Base-by-base conservation (phyloP, 1,140 invertebrate genomes). In the Macrotrachela quadricornifera region DNA sequence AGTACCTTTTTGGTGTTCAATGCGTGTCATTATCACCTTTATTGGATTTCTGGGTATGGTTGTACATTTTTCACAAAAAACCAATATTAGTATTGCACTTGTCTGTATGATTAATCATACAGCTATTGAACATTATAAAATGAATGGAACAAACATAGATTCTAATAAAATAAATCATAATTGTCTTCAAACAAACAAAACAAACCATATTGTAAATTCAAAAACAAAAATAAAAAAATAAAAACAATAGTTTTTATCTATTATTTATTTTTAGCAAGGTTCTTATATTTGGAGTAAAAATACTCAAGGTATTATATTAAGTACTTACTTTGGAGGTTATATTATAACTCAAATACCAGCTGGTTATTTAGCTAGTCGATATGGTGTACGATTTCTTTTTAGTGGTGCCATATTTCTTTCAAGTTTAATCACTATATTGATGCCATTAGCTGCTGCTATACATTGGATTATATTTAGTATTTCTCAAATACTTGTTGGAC, bases 81-180 rank as follows among this genome's bases (percentile, higher is more conserved):
- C n/a, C n/a, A n/a, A n/a, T n/a, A n/a, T n/a, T n/a, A 85, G 82
- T 51, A 82, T 87, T 45, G 82, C 83, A 54, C 83, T 90, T 50
- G 82, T 86, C 11, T 81, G 80, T 56, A 87, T 87, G 84, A 71
- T 74, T 38, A 69, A 68, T 56, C 59, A 66, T 38, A 62, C 59
- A 16, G 60, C 61, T n/a, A 40, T 50, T 6, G n/a, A n/a, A n/a
- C n/a, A n/a, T n/a, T n/a, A n/a, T n/a, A n/a, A n/a, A n/a, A n/a
- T n/a, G n/a, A n/a, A n/a, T n/a, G n/a, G n/a, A n/a, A n/a, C n/a
- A n/a, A n/a, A n/a, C n/a, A n/a, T n/a, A n/a, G n/a, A n/a, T n/a
- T 30, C 8, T 30, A 30, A 2, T 8, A 30, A 30, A 30, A 4
- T 30, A 30, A 30, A 30, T 30, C 21, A 30, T 30, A 4, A 30